A percentile compares a stretch with the other conserved stretches of the same genome.
phyloP scores from a whole-genome alignment of 2,113 vertebrate species.

The Electrona antarctica region DNA sequence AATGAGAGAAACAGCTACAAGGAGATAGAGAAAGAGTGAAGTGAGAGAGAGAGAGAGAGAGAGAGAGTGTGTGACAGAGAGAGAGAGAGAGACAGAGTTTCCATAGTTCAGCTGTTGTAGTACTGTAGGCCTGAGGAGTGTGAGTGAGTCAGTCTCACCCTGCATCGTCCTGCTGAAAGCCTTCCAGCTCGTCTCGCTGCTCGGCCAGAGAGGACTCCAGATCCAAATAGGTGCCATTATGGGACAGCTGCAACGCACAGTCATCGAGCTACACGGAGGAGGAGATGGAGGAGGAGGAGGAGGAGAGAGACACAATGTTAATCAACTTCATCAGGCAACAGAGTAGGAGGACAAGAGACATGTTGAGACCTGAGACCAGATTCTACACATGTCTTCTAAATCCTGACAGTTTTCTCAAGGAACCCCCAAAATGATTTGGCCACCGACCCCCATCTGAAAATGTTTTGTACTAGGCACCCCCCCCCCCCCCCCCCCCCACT shows the following conservation, averaged over 20 bases:
- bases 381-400: too few relatives aligned
- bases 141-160: conserved; percentile 80
- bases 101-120: conserved; percentile 2
- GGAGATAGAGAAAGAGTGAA: background rate
- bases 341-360: too few relatives aligned
- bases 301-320: background rate
- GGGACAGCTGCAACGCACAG: conserved; percentile 92
- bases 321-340: too few relatives aligned
- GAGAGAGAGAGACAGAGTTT: conserved; percentile 8
- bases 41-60: background rate
- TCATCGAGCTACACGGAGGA: conserved; percentile 87
- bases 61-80: conserved; percentile 1
- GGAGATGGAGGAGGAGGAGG: conserved; percentile 41
- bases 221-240: conserved; percentile 95
- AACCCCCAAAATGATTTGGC: too few relatives aligned
- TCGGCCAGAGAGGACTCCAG: conserved; percentile 93
- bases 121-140: background rate
- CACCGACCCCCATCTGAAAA: too few relatives aligned
- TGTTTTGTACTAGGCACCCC: too few relatives aligned
- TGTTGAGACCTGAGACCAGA: too few relatives aligned
- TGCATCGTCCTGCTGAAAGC: conserved; percentile 88
- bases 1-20: too few relatives aligned
- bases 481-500: too few relatives aligned
- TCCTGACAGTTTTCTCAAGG: too few relatives aligned
- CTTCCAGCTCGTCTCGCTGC: conserved; percentile 93